Base-by-base conservation (phyloP, 2,888 invertebrate genomes). In the Neuroscelio doddi region DNA sequence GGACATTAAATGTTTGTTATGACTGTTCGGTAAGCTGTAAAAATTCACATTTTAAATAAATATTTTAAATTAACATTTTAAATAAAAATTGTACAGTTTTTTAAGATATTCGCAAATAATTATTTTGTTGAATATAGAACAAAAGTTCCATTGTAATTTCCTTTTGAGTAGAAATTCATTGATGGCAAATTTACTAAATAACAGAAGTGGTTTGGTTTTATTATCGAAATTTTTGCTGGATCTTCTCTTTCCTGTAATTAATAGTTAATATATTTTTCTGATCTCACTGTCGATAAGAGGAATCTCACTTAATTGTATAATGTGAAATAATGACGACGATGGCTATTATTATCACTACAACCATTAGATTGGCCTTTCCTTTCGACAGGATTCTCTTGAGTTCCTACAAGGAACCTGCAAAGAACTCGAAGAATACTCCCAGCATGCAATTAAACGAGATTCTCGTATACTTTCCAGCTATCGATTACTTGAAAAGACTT, bases 331-430 rank as follows among this genome's bases (percentile, higher is more conserved):
- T 53, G 53, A 53, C 49, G 47, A 26, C 39, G 50, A 45, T 46
- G 29, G 38, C 12, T 10, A 36, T 21, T 55, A 55, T 63, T 63
- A 63, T 56, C 47, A 51, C 36, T 1, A n/a, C 38, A 10, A 17
- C 38, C 50, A 50, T 59, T 59, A 52, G 59, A 47, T 50, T 50
- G 45, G 47, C 47, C 61, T 61, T 61, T 61, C 42, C 49, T 51
- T 42, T 27, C 27, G 56, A 29, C 15, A 15, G 47, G 17, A 41
- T 56, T 32, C 26, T 49, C 56, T 32, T 24, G 34, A 3, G 9
- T 14, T 21, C 21, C 30, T 8, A 10, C 17, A n/a, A n/a, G n/a
- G n/a, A n/a, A n/a, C n/a, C n/a, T n/a, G 29, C 17, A 8, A 17
- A 27, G 41, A 17, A 46, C 56, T 34, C 42, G 49, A 27, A 27